phyloP scores from a whole-genome alignment of 2,888 invertebrate species.

The Aricia artaxerxes region DNA sequence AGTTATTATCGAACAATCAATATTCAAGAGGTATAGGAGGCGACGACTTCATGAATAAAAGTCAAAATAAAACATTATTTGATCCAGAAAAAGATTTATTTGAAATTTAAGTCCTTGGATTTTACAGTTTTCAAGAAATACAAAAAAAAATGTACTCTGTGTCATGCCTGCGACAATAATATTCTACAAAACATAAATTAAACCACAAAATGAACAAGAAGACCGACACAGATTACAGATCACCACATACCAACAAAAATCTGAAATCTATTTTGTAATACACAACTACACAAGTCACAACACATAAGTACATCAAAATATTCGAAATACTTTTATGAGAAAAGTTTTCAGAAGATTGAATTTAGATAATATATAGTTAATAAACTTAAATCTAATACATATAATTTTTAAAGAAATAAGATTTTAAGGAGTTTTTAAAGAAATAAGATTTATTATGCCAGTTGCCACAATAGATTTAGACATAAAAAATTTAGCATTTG shows the following conservation, averaged over 20 bases:
- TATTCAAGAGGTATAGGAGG: neutral
- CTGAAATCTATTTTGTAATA: neutral
- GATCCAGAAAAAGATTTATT: conserved; percentile 24
- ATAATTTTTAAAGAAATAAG: neutral
- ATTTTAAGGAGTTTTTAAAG: neutral
- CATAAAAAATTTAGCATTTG: neutral
- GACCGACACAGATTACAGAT: neutral
- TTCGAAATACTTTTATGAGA: neutral
- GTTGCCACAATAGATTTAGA: neutral
- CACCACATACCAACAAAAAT: neutral
- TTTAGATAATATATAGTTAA: neutral
- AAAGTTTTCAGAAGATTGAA: neutral
- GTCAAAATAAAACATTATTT: conserved; percentile 10
- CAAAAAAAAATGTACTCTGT: neutral
- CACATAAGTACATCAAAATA: neutral
- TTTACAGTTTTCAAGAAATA: conserved; percentile 13
- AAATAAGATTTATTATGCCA: neutral
- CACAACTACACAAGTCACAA: neutral
- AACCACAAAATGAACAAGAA: neutral
- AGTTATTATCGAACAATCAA: neutral
- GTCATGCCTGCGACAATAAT: neutral
- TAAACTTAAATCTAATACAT: neutral
- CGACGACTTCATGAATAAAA: neutral
- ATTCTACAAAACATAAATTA: neutral
- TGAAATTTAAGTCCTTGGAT: conserved; percentile 20